phyloP scores from a whole-genome alignment of 2,113 vertebrate genomes.

The Dascyllus trimaculatus region DNA sequence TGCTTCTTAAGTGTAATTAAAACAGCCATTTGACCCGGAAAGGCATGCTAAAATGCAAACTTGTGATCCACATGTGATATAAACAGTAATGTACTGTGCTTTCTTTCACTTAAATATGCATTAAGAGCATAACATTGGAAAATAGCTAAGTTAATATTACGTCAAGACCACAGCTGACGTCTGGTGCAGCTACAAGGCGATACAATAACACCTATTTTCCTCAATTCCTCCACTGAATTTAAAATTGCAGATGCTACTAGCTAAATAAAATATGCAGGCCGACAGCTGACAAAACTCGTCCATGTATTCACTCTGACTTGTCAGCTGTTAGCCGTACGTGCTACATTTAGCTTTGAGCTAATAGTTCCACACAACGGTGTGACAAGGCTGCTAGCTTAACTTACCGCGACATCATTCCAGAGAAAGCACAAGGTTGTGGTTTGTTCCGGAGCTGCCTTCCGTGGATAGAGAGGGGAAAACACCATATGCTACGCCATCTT shows the following conservation, averaged over 20 bases:
- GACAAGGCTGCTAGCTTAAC: conserved; percentile 16
- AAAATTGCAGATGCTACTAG: not conserved
- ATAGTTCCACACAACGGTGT: not conserved
- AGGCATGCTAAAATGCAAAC: not conserved
- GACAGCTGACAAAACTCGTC: not conserved
- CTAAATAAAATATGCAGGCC: not conserved
- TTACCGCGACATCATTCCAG: conserved; percentile 67
- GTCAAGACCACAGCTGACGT: not conserved
- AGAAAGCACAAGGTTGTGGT: not conserved
- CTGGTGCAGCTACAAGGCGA: not conserved
- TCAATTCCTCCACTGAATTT: too few relatives aligned
- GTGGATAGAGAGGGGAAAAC: not conserved
- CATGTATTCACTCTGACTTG: conserved; percentile 17
- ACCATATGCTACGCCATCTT: conserved; percentile 32
- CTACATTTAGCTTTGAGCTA: conserved; percentile 63
- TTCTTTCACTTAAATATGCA: not conserved
- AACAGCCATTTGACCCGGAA: not conserved
- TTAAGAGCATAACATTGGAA: not conserved
- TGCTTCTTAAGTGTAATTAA: not conserved
- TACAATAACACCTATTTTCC: not conserved
- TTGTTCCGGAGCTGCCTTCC: not conserved
- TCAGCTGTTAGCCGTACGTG: conserved; percentile 69
- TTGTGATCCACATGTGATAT: not conserved
- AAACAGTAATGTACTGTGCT: not conserved
- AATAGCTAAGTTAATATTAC: not conserved